Evolutionary conservation across 1,140 invertebrate genomes (phyloP).

Genomic region (Atta cephalotes): DNA sequence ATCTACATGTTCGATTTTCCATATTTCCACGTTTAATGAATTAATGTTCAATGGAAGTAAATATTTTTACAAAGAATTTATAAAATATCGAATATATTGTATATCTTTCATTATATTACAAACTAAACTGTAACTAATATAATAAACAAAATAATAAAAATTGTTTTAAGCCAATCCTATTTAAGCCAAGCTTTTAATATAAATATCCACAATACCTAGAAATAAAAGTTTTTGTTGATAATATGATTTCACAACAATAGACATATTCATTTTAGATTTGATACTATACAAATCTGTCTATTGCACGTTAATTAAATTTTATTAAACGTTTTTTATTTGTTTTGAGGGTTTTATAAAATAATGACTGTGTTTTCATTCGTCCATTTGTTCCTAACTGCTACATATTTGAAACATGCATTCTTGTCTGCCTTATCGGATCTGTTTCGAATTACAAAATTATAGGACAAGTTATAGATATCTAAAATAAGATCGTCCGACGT

Average conservation of each 20-base stretch:
- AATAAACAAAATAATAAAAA: not conserved
- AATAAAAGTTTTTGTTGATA: not conserved
- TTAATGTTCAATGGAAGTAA: not conserved
- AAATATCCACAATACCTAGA: not conserved
- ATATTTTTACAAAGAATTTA: not conserved
- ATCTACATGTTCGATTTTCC: not conserved
- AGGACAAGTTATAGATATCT: not conserved
- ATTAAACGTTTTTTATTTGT: not conserved
- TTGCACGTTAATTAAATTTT: too few species aligned
- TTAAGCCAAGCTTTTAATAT: not conserved
- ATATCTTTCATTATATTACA: not conserved
- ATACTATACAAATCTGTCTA: too few species aligned
- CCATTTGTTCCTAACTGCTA: not conserved
- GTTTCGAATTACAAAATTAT: constrained; percentile 13
- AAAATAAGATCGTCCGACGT: constrained; percentile 8
- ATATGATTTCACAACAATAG: not conserved
- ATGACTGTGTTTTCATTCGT: not conserved
- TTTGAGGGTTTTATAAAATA: not conserved
- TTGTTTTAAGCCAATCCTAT: not conserved
- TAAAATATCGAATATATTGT: not conserved
- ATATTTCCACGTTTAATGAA: not conserved
- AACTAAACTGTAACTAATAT: not conserved
- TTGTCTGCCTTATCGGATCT: not conserved
- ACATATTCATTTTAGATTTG: not conserved
- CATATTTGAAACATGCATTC: not conserved